Evolutionary conservation across 2,888 invertebrate genomes (phyloP).

Genomic region (Noctua janthina): DNA sequence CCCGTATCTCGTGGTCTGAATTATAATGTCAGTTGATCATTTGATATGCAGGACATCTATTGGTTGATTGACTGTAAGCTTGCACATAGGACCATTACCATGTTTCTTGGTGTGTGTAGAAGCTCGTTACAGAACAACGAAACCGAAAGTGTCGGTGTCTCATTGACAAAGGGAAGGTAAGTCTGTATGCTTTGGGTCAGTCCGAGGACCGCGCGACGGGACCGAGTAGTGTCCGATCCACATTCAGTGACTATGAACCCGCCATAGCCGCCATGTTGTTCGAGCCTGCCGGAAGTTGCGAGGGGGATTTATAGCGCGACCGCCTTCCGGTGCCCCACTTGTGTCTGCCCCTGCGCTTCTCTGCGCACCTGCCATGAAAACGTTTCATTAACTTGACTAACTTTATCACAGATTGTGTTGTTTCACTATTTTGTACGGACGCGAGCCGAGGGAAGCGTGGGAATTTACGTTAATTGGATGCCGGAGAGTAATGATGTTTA

Average conservation of each 20-base stretch:
- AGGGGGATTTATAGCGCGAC: slow-evolving; percentile 81
- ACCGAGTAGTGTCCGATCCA: slow-evolving; percentile 33
- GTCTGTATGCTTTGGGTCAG: slow-evolving; percentile 8
- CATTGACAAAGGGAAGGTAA: slow-evolving; percentile 8
- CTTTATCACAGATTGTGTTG: slow-evolving; percentile 54
- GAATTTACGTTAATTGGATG: slow-evolving; percentile 30
- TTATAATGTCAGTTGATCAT: not conserved
- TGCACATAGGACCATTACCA: not conserved
- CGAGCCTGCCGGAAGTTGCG: slow-evolving; percentile 80
- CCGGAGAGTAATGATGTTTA: slow-evolving; percentile 3
- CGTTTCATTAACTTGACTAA: slow-evolving; percentile 61
- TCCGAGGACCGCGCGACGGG: not conserved
- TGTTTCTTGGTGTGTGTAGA: not conserved
- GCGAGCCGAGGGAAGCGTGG: slow-evolving; percentile 36
- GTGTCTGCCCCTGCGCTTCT: slow-evolving; percentile 76
- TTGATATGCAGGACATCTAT: not conserved
- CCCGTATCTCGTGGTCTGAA: not conserved
- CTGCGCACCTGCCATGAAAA: slow-evolving; percentile 76
- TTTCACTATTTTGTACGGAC: slow-evolving; percentile 45
- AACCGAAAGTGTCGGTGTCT: slow-evolving; percentile 50
- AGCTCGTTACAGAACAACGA: slow-evolving; percentile 16
- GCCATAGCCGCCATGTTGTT: slow-evolving; percentile 73
- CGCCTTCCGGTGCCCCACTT: slow-evolving; percentile 80
- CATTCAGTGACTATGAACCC: slow-evolving; percentile 66
- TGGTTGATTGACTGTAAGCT: not conserved